phyloP scores from a whole-genome alignment of 2,113 vertebrate species.

The Sylvia atricapilla region DNA sequence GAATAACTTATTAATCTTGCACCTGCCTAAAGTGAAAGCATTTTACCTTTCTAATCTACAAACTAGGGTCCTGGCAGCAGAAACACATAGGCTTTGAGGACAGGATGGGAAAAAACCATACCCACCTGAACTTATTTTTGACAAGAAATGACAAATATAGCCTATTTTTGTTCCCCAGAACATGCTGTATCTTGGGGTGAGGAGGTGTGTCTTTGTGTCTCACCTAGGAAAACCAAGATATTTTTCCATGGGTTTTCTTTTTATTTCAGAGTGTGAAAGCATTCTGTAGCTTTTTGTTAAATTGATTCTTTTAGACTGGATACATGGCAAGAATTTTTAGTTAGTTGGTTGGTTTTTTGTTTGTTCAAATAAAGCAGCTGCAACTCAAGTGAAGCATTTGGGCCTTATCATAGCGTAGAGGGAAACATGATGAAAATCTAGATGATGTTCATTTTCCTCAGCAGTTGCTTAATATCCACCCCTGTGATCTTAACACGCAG shows the following conservation, averaged over 20 bases:
- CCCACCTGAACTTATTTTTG: background rate
- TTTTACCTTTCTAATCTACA: background rate
- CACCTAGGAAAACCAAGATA: background rate
- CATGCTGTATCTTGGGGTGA: background rate
- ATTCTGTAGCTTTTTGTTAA: background rate
- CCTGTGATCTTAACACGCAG: background rate
- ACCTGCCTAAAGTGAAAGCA: background rate
- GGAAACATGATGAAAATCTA: background rate
- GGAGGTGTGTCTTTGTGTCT: background rate
- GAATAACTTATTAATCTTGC: background rate
- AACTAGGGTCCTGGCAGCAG: background rate
- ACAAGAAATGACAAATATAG: background rate
- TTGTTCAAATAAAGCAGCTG: background rate
- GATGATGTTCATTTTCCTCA: background rate
- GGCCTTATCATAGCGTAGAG: background rate
- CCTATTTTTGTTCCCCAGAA: background rate
- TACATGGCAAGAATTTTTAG: background rate
- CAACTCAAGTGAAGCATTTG: background rate
- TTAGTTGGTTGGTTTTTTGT: background rate
- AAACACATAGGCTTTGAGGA: background rate
- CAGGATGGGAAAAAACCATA: background rate
- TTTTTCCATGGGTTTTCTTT: background rate
- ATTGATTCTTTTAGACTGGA: background rate
- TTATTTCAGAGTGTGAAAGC: background rate
- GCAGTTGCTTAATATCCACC: background rate